Evolutionary conservation across 2,113 vertebrate species (phyloP), one percentile per base, ranked within the genome.

Genomic region (Spermophilus dauricus): DNA sequence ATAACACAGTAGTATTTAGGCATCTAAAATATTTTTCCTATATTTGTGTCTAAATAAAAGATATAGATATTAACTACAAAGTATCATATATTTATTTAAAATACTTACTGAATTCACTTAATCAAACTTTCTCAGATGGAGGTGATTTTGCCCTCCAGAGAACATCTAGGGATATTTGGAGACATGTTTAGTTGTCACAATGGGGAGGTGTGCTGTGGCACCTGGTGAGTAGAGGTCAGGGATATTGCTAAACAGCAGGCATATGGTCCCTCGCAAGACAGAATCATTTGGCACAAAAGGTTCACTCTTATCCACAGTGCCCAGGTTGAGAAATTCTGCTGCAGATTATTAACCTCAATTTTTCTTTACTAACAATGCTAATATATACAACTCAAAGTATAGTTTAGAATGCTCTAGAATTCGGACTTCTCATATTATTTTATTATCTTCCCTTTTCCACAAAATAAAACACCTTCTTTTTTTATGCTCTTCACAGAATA

Each of bases 1-100:
- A 42, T 89, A 67, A 87, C 39, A 63, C 37, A 56, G 0, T 84
- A 53, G 30, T 82, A 80, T 84, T 83, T 32, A 83, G 39, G 17
- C 34, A 48, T 80, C 58, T 69, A 77, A 92, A 75, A 70, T 14
- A 95, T 39, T 83, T 83, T 81, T 7, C 42, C 67, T 63, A 4
- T 63, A 86, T 75, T 86, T 84, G 10, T 93, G n/a, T 75, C 37
- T 73, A 83, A 95, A 73, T 30, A 92, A 81, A 84, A 83, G 32
- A 89, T 26, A 58, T 8, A 85, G 16, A 73, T 76, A 63, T 56
- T 76, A 89, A 94, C 24, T 85, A 86, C 11, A 58, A 94, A 73
- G 45, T 4, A 39, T 30, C 58, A 92, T 18, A 63, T 63, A 80
- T 92, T 85, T 97, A 48, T 63, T 51, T 82, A 92, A 58, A 81